Conservation (phyloP, 2,888 invertebrate species). For the Lasioglossum calceatum region DNA sequence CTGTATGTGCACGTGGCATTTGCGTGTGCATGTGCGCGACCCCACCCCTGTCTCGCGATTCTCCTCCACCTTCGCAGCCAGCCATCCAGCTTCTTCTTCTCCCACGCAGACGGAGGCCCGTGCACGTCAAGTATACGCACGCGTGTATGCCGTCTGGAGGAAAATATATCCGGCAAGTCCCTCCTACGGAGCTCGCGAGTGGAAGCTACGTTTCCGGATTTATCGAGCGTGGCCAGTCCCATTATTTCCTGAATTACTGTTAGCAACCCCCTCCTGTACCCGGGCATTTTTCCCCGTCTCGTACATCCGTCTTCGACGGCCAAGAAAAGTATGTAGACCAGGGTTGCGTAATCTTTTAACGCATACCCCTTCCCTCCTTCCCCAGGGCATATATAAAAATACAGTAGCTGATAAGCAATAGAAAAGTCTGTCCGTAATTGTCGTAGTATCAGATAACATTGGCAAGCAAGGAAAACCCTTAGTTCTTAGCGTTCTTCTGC, state of each 20-base stretch:
- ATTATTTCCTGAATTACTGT: slow-evolving; percentile 74
- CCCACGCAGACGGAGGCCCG: slow-evolving; percentile 53
- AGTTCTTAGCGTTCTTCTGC: no score
- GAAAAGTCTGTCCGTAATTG: neutral
- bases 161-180: slow-evolving; percentile 64
- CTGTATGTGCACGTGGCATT: neutral
- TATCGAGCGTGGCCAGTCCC: slow-evolving; percentile 71
- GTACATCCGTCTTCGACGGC: slow-evolving; percentile 50
- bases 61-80: slow-evolving; percentile 60
- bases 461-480: neutral
- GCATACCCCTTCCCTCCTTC: no score
- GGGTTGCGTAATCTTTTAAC: neutral
- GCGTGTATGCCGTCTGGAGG: slow-evolving; percentile 64
- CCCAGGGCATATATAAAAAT: no score
- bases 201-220: slow-evolving; percentile 68
- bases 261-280: neutral
- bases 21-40: slow-evolving; percentile 11
- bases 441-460: neutral
- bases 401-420: no score
- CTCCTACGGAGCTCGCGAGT: slow-evolving; percentile 64
- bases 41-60: slow-evolving; percentile 52
- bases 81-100: slow-evolving; percentile 71
- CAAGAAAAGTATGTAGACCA: slow-evolving; percentile 1
- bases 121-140: slow-evolving; percentile 70
- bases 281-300: slow-evolving; percentile 63